These are phyloP conservation scores for Pantelozetes paolii DNA, from an alignment of 2,888 invertebrate species.

Conservation along the genomic window DNA sequence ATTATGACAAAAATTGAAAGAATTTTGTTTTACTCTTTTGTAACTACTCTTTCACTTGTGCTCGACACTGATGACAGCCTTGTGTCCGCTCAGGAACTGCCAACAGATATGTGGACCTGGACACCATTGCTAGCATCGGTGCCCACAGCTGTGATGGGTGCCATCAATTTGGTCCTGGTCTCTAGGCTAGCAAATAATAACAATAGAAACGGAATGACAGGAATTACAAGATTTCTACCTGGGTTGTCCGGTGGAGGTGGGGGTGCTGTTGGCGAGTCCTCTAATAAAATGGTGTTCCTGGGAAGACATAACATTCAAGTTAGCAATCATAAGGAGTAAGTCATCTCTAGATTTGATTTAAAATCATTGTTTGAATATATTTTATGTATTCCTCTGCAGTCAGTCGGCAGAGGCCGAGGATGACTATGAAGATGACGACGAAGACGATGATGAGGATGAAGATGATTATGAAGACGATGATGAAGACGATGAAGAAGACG, in stretches of 20 bases:
- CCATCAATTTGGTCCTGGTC: not conserved
- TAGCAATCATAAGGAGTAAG: constrained; percentile 8
- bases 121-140: not conserved
- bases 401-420: no score
- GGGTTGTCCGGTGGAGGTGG: no score
- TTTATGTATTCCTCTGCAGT: no score
- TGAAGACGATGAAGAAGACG: not conserved
- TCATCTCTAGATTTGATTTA: not conserved
- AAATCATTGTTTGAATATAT: no score
- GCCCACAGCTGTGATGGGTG: not conserved
- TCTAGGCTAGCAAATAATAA: not conserved
- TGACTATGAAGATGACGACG: not conserved
- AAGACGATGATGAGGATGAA: constrained; percentile 5
- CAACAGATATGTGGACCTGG: not conserved
- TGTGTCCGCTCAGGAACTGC: not conserved
- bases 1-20: not conserved
- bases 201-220: not conserved
- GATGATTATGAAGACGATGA: constrained; percentile 1
- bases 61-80: not conserved
- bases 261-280: not conserved
- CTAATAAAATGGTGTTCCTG: not conserved
- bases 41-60: not conserved
- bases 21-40: not conserved
- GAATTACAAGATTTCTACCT: not conserved
- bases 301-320: constrained; percentile 23